Conservation (phyloP, 2,797 vertebrate species). For the Neosilurus hyrtlii region DNA sequence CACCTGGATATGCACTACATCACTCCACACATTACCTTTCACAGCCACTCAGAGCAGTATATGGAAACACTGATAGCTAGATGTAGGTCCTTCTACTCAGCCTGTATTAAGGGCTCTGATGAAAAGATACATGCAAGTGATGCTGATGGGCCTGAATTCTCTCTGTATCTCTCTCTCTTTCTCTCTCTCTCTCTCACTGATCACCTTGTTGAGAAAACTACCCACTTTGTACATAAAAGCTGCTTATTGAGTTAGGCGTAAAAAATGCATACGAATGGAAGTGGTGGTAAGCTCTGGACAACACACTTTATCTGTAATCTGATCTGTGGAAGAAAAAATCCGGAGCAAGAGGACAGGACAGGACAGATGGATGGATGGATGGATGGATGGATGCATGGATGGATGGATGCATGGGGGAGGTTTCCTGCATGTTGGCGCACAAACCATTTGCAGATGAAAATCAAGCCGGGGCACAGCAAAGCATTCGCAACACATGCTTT, state of each 20-base stretch:
- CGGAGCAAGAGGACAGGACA: constrained; percentile 64
- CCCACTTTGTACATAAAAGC: constrained; percentile 80
- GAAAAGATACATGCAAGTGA: constrained; percentile 61
- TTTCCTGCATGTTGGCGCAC: constrained; percentile 52
- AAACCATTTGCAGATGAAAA: neutral
- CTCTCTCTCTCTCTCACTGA: constrained; percentile 22
- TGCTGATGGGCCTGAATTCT: constrained; percentile 65
- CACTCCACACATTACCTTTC: constrained; percentile 26
- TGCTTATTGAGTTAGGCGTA: constrained; percentile 77
- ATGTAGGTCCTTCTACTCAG: neutral
- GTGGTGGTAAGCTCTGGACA: constrained; percentile 76
- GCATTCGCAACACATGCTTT: neutral
- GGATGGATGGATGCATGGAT: too few species aligned
- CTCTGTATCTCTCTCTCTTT: constrained; percentile 64
- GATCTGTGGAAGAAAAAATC: constrained; percentile 68
- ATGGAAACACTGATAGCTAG: constrained; percentile 35
- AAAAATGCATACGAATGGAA: constrained; percentile 54
- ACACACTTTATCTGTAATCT: constrained; percentile 68
- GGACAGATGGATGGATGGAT: constrained; percentile 41
- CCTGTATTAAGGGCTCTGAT: constrained; percentile 63
- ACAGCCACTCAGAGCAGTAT: constrained; percentile 26
- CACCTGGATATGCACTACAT: constrained; percentile 29
- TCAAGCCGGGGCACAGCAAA: neutral
- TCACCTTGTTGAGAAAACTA: constrained; percentile 53
- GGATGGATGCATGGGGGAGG: too few species aligned